Evolutionary conservation across 2,888 invertebrate species (phyloP), one percentile per base, ranked within the genome.

Genomic region (Drosophila meridionalis): DNA sequence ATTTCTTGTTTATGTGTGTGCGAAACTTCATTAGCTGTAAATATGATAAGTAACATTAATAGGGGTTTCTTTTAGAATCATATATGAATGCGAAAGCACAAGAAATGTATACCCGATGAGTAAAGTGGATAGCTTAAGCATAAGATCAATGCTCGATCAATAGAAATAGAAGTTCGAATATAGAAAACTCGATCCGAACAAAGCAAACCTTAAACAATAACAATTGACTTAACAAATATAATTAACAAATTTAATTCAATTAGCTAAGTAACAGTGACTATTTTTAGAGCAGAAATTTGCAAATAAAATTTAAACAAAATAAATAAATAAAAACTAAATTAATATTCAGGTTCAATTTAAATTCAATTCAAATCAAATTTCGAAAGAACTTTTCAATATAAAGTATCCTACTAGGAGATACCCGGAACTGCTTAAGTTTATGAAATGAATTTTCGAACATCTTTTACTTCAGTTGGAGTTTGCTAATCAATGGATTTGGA

Each of bases 1-100:
- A 93, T 87, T 95, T 94, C 64, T 96, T 96, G 91, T 99, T 99
- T 75, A 98, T 95, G 72, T 95, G 94, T 82, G 95, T 95, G 72
- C 98, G 95, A 91, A 98, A 94, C 89, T 95, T 95, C 63, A 98
- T 53, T 0, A 93, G 78, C 93, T 93, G 59, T 0, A 36, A 53
- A 36, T 7, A 3, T 2, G 14, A 12, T 36, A 4, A 48, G 45
- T 1, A 3, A 48, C n/a, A 26, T 45, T 45, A 20, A 40, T 40
- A 38, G 0, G 4, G 12, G 12, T 38, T 38, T 38, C 14, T 40
- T 14, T 3, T 14, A 30, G 34, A 3, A 7, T 32, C n/a, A n/a
- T 40, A 5, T 40, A 7, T 3, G 0, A n/a, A 42, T n/a, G n/a
- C 8, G 8, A 40, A 40, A n/a, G 7, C 14, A 0, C 14, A 14